A percentile compares a stretch with the other conserved stretches of the same genome.
phyloP scores from a whole-genome alignment of 2,113 vertebrate species.

The Notothenia rossii region DNA sequence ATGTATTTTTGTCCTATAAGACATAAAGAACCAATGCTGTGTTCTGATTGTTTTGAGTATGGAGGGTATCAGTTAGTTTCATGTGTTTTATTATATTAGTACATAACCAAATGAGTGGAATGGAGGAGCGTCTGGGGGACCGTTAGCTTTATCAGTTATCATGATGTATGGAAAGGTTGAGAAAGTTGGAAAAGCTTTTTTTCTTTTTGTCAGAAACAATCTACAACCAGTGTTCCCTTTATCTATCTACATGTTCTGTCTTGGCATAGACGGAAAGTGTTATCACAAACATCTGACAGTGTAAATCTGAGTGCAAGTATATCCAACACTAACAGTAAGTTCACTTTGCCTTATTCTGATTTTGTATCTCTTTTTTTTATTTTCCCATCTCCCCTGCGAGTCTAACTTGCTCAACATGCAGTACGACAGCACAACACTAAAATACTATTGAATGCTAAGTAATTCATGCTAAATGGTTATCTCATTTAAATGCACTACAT shows the following conservation, averaged over 20 bases:
- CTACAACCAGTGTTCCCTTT: constrained; percentile 9
- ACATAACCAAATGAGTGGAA: constrained; percentile 65
- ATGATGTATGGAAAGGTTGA: constrained; percentile 9
- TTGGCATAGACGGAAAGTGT: constrained; percentile 31
- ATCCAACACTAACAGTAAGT: constrained; percentile 25
- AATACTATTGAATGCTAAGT: constrained; percentile 1
- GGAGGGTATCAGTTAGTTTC: constrained; percentile 41
- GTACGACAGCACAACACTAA: constrained; percentile 2
- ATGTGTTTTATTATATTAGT: constrained; percentile 63
- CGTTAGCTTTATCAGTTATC: constrained; percentile 65
- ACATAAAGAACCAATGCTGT: constrained; percentile 55
- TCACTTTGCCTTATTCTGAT: constrained; percentile 66
- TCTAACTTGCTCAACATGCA: constrained; percentile 15
- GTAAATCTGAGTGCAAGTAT: constrained; percentile 17
- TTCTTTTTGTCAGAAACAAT: constrained; percentile 9
- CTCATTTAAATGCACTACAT: constrained; percentile 9
- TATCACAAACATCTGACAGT: background rate
- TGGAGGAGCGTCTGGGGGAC: constrained; percentile 37
- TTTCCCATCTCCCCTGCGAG: background rate
- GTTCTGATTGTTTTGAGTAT: constrained; percentile 57
- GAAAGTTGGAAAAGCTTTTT: background rate
- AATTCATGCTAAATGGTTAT: background rate
- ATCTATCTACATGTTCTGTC: constrained; percentile 32
- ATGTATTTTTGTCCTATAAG: constrained; percentile 63
- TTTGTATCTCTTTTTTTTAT: background rate